Evolutionary conservation across 1,140 invertebrate species (phyloP).

Genomic region (Steinernema feltiae): DNA sequence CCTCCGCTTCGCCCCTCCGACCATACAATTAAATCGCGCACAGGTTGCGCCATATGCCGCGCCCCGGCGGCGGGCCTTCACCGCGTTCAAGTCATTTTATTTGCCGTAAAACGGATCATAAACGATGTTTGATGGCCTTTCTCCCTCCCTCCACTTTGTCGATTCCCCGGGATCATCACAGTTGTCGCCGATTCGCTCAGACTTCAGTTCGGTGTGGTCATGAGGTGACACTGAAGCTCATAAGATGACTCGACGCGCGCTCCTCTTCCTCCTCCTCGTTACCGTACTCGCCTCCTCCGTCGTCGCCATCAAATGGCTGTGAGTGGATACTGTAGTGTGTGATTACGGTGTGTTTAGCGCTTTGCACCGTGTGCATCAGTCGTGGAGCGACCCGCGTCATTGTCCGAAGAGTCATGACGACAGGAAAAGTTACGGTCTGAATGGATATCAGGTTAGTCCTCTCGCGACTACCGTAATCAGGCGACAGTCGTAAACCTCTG

Average conservation of each 20-base stretch:
- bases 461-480: neutral
- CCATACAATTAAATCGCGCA: constrained; percentile 8
- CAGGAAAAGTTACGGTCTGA: constrained; percentile 34
- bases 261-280: constrained; percentile 10
- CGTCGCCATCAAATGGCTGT: constrained; percentile 43
- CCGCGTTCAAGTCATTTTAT: constrained; percentile 15
- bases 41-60: constrained; percentile 14
- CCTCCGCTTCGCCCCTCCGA: neutral
- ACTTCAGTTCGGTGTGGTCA: neutral
- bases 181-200: neutral
- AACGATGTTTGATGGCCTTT: constrained; percentile 13
- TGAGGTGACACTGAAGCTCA: constrained; percentile 1
- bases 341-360: constrained; percentile 26
- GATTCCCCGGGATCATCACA: neutral
- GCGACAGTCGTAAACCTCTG: neutral
- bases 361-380: constrained; percentile 30
- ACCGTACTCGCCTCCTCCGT: constrained; percentile 20
- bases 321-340: constrained; percentile 5
- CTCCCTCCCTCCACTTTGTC: constrained; percentile 10
- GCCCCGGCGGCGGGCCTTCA: constrained; percentile 4
- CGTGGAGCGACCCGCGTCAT: constrained; percentile 36
- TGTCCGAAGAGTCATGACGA: constrained; percentile 36
- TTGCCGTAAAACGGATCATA: constrained; percentile 15
- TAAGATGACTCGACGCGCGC: neutral
- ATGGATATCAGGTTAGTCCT: constrained; percentile 22